Percentiles rank a stretch among this genome's conserved stretches.
These are phyloP conservation scores for Crambe crambe DNA, from an alignment of 37 sponge, comb jelly and placozoan species.

Conservation along the genomic window DNA sequence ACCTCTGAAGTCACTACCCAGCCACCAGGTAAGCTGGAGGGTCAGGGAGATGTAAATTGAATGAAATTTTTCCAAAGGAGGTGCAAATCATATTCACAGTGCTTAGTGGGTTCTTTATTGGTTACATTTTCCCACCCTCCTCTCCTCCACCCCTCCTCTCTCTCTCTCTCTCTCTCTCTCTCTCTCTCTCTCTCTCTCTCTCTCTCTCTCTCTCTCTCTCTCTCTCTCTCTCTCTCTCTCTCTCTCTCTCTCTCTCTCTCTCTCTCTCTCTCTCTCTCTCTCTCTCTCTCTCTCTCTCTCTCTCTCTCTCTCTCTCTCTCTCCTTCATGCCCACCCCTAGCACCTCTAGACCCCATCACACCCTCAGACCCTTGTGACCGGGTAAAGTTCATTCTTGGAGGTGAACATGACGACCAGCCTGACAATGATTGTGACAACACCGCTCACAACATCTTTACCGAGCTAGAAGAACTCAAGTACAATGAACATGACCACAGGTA, in stretches of 20 bases:
- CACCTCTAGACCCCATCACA: conserved; percentile 45
- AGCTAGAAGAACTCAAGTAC: conserved; percentile 79
- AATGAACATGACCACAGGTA: conserved; percentile 31
- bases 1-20: background rate
- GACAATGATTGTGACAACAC: background rate
- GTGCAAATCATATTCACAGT: no score
- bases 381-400: conserved; percentile 85
- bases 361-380: conserved; percentile 81
- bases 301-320: conserved; percentile 5
- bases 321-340: conserved; percentile 31
- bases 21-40: no score
- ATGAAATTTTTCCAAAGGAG: no score
- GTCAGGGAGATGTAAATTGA: no score
- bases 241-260: background rate
- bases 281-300: background rate
- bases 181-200: background rate
- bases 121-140: background rate
- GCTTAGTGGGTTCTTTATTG: no score
- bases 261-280: background rate
- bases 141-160: background rate
- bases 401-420: conserved; percentile 34
- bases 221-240: background rate
- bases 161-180: background rate
- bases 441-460: conserved; percentile 78
- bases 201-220: background rate